Evolutionary conservation across 2,113 vertebrate genomes (phyloP).

Genomic region (Colius striatus): DNA sequence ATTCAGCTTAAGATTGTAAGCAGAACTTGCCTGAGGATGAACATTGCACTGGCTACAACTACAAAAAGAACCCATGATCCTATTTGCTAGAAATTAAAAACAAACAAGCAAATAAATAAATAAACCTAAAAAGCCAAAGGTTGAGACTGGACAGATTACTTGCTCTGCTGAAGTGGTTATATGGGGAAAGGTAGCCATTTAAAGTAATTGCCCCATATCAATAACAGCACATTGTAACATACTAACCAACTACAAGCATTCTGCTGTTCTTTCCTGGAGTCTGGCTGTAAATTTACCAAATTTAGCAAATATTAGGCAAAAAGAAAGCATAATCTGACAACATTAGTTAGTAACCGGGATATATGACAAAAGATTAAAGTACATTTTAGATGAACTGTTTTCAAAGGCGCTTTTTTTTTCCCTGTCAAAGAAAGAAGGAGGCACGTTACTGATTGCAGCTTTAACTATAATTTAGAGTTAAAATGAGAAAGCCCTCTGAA

Average conservation of each 20-base stretch:
- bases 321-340: not conserved
- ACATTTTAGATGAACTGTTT: not conserved
- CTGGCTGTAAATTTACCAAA: not conserved
- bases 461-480: not conserved
- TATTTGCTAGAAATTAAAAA: not conserved
- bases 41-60: not conserved
- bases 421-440: not conserved
- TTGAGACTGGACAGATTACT: not conserved
- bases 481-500: not conserved
- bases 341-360: not conserved
- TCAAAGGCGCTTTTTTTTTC: not conserved
- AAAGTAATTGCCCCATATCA: not conserved
- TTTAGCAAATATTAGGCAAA: not conserved
- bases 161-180: not conserved
- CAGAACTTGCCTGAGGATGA: not conserved
- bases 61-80: not conserved
- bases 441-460: not conserved
- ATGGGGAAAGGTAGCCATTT: not conserved
- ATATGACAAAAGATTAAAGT: not conserved
- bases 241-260: not conserved
- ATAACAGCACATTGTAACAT: not conserved
- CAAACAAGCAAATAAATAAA: not conserved
- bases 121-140: not conserved
- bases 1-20: not conserved
- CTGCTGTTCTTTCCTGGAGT: not conserved